phyloP scores from a whole-genome alignment of 2,797 vertebrate species.

The Labroides dimidiatus region DNA sequence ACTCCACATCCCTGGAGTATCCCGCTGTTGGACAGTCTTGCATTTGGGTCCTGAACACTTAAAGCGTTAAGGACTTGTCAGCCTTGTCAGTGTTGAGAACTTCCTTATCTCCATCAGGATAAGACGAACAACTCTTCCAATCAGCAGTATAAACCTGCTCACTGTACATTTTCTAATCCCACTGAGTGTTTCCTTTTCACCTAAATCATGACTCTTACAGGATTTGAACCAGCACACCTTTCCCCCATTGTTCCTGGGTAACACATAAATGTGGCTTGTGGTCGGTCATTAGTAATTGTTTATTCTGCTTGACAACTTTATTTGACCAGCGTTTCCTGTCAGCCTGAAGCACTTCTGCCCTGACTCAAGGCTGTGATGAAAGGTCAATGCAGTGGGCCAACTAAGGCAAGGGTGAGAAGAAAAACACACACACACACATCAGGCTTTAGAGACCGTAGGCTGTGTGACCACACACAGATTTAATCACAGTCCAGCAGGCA shows the following conservation, averaged over 20 bases:
- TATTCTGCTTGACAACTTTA: conserved; percentile 59
- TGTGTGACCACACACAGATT: conserved; percentile 66
- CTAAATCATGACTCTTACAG: conserved; percentile 18
- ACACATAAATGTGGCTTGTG: conserved; percentile 37
- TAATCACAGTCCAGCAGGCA: conserved; percentile 72
- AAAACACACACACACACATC: conserved; percentile 54
- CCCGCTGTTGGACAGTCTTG: too few species aligned
- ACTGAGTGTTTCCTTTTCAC: conserved; percentile 2
- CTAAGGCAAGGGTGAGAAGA: conserved; percentile 66
- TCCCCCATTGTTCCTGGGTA: conserved; percentile 22
- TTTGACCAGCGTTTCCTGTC: conserved; percentile 60
- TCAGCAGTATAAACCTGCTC: not conserved
- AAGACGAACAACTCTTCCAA: conserved; percentile 4
- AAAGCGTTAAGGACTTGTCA: too few species aligned
- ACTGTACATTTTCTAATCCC: too few species aligned
- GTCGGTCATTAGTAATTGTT: conserved; percentile 62
- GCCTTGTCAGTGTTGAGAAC: too few species aligned
- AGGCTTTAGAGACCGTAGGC: conserved; percentile 51
- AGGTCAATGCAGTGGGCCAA: conserved; percentile 68
- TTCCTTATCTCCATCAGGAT: too few species aligned
- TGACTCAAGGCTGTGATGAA: conserved; percentile 68
- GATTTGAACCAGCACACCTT: conserved; percentile 21
- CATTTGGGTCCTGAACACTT: too few species aligned
- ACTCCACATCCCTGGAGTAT: too few species aligned
- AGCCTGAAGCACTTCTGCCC: conserved; percentile 55